phyloP scores from a whole-genome alignment of 2,888 invertebrate species.

The Agrenia bidenticulata region DNA sequence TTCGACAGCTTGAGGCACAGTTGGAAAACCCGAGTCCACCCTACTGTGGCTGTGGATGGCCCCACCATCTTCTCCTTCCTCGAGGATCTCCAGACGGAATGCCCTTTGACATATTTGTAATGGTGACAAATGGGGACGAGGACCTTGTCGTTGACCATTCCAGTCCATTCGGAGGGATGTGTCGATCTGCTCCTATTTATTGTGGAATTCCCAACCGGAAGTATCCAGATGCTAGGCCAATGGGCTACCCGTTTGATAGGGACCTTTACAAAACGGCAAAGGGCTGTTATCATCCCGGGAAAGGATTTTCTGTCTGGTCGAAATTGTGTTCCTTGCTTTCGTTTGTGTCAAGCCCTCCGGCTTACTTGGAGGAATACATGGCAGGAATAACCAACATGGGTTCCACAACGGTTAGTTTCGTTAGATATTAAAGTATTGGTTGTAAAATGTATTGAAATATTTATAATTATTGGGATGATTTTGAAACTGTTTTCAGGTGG shows the following conservation, averaged over 20 bases:
- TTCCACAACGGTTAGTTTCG: background rate
- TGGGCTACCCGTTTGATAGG: constrained; percentile 64
- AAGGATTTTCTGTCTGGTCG: background rate
- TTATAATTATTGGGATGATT: background rate
- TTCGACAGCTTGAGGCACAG: constrained; percentile 15
- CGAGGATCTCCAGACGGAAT: constrained; percentile 24
- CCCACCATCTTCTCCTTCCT: constrained; percentile 29
- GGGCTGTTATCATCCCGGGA: background rate
- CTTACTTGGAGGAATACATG: background rate
- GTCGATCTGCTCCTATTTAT: constrained; percentile 73
- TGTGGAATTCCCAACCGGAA: constrained; percentile 74
- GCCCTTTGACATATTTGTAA: constrained; percentile 30
- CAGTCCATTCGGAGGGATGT: background rate
- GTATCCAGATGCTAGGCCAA: constrained; percentile 76
- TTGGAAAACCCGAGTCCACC: background rate
- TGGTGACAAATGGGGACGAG: constrained; percentile 27
- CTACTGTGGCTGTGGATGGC: constrained; percentile 37
- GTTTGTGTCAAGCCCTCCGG: background rate
- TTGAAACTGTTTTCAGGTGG: background rate
- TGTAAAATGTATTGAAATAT: background rate
- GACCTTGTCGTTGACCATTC: constrained; percentile 13
- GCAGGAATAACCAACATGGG: background rate
- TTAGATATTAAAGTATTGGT: background rate
- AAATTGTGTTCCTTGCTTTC: background rate
- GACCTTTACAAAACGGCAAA: background rate